phyloP scores from a whole-genome alignment of 2,888 invertebrate species.

The Drosophila austrosaltans region DNA sequence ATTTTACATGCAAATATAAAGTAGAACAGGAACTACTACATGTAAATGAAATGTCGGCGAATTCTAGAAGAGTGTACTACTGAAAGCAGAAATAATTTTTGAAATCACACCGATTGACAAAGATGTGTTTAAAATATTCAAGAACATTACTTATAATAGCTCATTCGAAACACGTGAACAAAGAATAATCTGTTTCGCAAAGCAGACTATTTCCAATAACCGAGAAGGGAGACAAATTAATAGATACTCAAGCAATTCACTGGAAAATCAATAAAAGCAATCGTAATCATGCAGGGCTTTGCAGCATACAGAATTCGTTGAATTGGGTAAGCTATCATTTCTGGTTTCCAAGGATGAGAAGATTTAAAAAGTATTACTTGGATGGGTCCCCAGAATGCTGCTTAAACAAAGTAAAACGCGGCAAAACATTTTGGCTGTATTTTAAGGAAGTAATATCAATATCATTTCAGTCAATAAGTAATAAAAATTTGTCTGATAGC shows the following conservation, averaged over 20 bases:
- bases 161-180: no score
- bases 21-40: not conserved
- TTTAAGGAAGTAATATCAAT: no score
- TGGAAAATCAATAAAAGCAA: not conserved
- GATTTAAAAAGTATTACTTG: no score
- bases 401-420: no score
- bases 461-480: no score
- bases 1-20: not conserved
- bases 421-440: no score
- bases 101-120: not conserved
- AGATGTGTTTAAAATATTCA: not conserved
- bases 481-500: no score
- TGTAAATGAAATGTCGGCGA: not conserved
- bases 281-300: not conserved
- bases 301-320: no score
- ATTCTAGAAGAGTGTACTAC: not conserved
- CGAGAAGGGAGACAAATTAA: not conserved
- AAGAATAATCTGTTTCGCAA: not conserved
- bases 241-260: not conserved
- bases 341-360: no score
- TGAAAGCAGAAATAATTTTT: not conserved
- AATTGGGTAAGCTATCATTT: no score
- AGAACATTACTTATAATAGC: no score
- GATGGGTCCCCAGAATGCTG: no score
- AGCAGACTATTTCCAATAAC: not conserved